phyloP scores from a whole-genome alignment of 2,113 vertebrate genomes.

The Corvus cornix region DNA sequence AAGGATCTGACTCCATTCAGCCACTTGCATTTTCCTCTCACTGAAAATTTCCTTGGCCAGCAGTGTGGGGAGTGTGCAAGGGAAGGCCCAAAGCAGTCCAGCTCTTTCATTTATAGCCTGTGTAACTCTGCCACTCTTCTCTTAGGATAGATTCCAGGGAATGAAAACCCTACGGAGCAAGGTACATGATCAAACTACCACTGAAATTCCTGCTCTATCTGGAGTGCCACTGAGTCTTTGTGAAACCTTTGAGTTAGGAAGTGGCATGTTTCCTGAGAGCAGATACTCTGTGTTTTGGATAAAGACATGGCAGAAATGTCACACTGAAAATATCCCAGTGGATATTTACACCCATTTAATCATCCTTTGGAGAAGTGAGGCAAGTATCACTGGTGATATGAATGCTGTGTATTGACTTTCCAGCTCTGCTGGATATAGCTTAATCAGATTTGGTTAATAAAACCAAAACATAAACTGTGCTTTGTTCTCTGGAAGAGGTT shows the following conservation, averaged over 20 bases:
- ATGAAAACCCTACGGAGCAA: not conserved
- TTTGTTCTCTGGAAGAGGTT: not conserved
- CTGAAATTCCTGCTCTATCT: constrained; percentile 10
- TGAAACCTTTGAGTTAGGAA: constrained; percentile 19
- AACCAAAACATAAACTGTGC: not conserved
- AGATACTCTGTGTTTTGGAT: not conserved
- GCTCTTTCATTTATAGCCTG: not conserved
- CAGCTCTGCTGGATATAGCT: not conserved
- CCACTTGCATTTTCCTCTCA: not conserved
- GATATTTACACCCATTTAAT: constrained; percentile 1
- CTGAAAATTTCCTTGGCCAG: not conserved
- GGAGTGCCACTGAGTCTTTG: not conserved
- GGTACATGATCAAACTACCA: not conserved
- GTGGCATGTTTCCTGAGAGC: not conserved
- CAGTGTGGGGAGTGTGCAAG: not conserved
- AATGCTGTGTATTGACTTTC: not conserved
- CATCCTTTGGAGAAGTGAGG: not conserved
- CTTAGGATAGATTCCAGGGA: not conserved
- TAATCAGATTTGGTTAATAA: not conserved
- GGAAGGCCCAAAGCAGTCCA: not conserved
- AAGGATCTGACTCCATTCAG: not conserved
- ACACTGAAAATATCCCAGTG: not conserved
- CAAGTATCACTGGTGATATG: not conserved
- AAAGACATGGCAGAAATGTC: not conserved
- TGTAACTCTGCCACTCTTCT: not conserved